phyloP scores from a whole-genome alignment of 2,113 vertebrate species.

The Pluvialis apricaria region DNA sequence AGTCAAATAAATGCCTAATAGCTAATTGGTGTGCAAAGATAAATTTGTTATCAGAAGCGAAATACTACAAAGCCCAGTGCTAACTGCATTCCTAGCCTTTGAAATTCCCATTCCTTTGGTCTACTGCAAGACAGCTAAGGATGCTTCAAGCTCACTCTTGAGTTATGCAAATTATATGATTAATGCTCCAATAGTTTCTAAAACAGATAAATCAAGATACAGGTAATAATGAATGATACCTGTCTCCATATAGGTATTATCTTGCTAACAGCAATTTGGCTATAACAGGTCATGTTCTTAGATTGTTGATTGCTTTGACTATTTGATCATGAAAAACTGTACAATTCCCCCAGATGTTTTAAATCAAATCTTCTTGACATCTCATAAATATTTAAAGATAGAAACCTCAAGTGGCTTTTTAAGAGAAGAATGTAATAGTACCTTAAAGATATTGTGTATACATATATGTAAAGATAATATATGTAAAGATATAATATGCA shows the following conservation, averaged over 20 bases:
- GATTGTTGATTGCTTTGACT: background rate
- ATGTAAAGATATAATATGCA: background rate
- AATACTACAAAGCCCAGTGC: background rate
- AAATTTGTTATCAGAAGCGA: background rate
- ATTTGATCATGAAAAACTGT: background rate
- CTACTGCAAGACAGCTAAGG: background rate
- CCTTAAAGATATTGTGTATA: background rate
- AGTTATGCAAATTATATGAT: background rate
- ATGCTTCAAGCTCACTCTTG: background rate
- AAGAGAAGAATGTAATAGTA: background rate
- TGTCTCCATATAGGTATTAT: background rate
- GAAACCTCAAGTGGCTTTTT: background rate
- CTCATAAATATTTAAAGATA: background rate
- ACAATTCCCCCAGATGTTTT: background rate
- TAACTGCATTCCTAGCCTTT: background rate
- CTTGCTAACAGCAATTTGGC: background rate
- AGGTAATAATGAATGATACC: background rate
- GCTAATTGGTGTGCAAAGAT: background rate
- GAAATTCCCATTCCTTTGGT: slow-evolving; percentile 12
- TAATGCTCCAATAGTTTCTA: background rate
- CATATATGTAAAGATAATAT: background rate
- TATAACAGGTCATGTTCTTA: background rate
- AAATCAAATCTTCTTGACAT: background rate
- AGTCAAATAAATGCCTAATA: background rate
- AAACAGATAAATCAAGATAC: background rate